Evolutionary conservation across 2,113 vertebrate species (phyloP), one percentile per base, ranked within the genome.

Genomic region (Thamnaconus septentrionalis): DNA sequence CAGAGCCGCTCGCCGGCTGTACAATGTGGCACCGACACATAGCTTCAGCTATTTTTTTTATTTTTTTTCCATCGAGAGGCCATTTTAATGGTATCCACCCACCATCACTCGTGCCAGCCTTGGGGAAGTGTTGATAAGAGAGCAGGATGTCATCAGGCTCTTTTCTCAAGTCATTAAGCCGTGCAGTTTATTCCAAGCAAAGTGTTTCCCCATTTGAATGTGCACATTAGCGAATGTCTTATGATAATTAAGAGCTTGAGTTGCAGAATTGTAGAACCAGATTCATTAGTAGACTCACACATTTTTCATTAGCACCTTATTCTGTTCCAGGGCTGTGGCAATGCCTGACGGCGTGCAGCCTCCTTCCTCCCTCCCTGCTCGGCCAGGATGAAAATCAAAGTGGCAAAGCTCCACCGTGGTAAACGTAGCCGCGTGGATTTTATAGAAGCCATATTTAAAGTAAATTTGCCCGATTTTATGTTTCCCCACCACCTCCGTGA

Each of bases 241-340:
- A 90, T 91, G 88, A 91, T 91, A 89, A 91, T 90, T 89, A 88
- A 88, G 85, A 85, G 88, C 89, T 90, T 89, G 83, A 90, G 86
- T 86, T 83, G 86, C 87, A 86, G 83, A 86, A 88, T 80, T 82
- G 86, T 85, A 85, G 85, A 89, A 90, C 81, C 73, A 50, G 85
- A 84, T 90, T 93, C 87, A 92, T 92, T 93, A 93, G 88, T 69
- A 73, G 78, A 91, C 73, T 91, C 85, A 84, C 87, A 84, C 79
- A 73, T 84, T 89, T 89, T 91, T 87, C 83, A 89, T 91, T 90
- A 91, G 81, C 89, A 87, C 88, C 76, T 90, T 85, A 69, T 87
- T 86, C 81, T 71, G 72, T 87, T 87, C 82, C 81, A 84, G 79
- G 64, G 78, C 79, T 76, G 73, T 74, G 80, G 87, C 70, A 53